These are phyloP conservation scores for Panurus biarmicus DNA, from an alignment of 2,113 vertebrate genomes.

Conservation along the genomic window DNA sequence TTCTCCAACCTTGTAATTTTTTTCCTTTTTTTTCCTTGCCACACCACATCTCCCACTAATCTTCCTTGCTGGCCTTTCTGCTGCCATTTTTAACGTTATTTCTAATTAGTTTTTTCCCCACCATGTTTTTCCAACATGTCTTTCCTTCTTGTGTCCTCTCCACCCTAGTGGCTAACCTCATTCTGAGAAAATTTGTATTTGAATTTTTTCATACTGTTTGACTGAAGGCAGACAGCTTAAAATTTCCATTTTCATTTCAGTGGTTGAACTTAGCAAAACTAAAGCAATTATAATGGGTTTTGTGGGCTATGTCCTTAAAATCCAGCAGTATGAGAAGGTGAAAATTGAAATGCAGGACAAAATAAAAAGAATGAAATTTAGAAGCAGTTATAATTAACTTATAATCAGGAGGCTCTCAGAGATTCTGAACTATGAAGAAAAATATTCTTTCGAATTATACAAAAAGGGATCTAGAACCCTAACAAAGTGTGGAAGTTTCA, in stretches of 20 bases:
- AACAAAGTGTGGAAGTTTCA: background rate
- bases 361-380: background rate
- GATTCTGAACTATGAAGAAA: background rate
- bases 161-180: fast-evolving
- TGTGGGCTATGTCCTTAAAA: background rate
- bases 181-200: background rate
- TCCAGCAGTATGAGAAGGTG: background rate
- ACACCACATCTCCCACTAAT: background rate
- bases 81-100: background rate
- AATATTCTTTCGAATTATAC: background rate
- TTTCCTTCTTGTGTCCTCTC: background rate
- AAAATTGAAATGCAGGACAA: background rate
- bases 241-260: background rate
- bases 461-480: background rate
- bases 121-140: background rate
- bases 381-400: background rate
- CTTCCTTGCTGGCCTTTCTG: background rate
- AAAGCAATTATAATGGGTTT: background rate
- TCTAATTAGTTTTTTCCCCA: background rate
- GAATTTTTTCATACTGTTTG: background rate
- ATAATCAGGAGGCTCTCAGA: background rate
- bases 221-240: background rate
- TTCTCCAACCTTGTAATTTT: background rate
- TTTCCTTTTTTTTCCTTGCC: background rate
- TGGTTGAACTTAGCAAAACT: background rate